A percentile compares a stretch with the other conserved stretches of the same genome.
Evolutionary conservation across 1,140 invertebrate species (phyloP).

Genomic region (Magallana angulata): DNA sequence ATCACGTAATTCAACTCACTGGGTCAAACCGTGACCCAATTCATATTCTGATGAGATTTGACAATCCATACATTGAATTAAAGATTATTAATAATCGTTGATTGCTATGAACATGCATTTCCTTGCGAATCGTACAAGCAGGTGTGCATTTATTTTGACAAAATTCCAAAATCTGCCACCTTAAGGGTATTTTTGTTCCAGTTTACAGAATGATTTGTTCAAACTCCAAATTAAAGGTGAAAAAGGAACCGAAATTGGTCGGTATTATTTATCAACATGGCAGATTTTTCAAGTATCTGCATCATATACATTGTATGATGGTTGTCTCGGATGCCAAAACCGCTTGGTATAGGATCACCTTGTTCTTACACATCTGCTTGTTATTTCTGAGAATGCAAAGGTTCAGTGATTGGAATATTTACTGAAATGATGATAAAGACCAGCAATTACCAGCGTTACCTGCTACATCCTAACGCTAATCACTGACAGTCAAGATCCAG

Average conservation of each 20-base stretch:
- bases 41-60: neutral
- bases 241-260: neutral
- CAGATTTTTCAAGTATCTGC: neutral
- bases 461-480: neutral
- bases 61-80: neutral
- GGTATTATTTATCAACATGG: slow-evolving; percentile 25
- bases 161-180: neutral
- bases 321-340: neutral
- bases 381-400: neutral
- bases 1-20: neutral
- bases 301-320: neutral
- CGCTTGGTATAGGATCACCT: neutral
- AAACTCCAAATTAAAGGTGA: neutral
- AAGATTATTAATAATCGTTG: neutral
- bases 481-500: neutral
- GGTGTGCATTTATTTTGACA: neutral
- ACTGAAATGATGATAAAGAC: slow-evolving; percentile 11
- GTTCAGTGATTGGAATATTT: slow-evolving; percentile 21
- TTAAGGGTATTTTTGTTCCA: too few relatives aligned
- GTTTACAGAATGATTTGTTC: neutral
- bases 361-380: neutral
- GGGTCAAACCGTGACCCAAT: neutral
- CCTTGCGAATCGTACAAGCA: neutral
- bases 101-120: neutral
- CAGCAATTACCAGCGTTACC: slow-evolving; percentile 22